Base-by-base conservation (phyloP, 2,113 vertebrate genomes). In the Pygoscelis antarcticus region DNA sequence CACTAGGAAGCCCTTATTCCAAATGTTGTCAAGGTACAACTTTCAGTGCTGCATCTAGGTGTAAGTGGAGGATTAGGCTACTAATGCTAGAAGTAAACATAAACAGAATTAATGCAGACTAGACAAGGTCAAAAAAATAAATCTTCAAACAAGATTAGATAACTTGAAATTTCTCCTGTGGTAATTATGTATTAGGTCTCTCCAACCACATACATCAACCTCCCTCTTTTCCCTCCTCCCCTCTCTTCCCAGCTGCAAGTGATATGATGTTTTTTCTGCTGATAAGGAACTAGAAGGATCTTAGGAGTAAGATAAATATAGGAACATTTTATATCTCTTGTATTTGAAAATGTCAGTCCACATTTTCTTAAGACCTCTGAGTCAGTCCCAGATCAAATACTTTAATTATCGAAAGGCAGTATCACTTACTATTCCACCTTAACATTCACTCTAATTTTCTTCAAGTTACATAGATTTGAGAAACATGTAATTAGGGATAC, bases 51-150 rank as follows among this genome's bases (percentile, higher is more conserved):
- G n/a, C 40, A 44, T 74, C 68, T 13, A 87, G 68, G 46, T 94
- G 17, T 77, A 93, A 93, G 38, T 46, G 69, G 44, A 96, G 82
- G 21, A 78, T 91, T 78, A 95, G 20, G 13, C 15, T 62, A 13
- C 16, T 89, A 87, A 76, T 79, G 15, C 51, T 47, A 57, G 87
- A 94, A 61, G 34, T 72, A 96, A 98, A 91, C 54, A 55, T 71
- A 77, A 96, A 83, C 3, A 72, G 30, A 91, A 95, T 90, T 95
- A 96, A 65, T 46, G 52, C 18, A 92, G 70, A 83, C 40, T 93
- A 72, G 93, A 51, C 21, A 87, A 96, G 49, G 85, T 89, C 54
- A 96, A 93, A 76, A 72, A 90, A 94, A 70, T 6, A 92, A 81
- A 68, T 55, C 55, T 92, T 91, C 68, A 58, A 58, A 91, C 29